A percentile compares a stretch with the other conserved stretches of the same genome.
phyloP scores from a whole-genome alignment of 1,140 invertebrate species.

The Leptonema lineaticorne region DNA sequence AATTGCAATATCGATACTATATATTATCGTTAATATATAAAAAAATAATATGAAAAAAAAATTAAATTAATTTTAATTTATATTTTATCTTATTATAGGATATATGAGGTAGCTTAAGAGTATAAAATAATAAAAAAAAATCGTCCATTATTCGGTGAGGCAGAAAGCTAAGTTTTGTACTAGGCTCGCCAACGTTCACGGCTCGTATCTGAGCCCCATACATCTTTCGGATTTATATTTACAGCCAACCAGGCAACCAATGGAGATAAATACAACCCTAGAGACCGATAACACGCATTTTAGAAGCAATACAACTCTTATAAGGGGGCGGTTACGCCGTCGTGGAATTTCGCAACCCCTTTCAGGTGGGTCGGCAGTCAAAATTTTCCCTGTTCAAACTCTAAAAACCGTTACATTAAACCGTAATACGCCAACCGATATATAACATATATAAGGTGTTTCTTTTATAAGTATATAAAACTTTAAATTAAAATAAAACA shows the following conservation, averaged over 20 bases:
- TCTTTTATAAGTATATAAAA: too few species aligned
- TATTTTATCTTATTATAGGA: not conserved
- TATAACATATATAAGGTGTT: too few species aligned
- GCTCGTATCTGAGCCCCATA: constrained; percentile 28
- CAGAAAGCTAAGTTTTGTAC: constrained; percentile 17
- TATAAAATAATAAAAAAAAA: not conserved
- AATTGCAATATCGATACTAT: too few species aligned
- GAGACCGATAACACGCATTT: constrained; percentile 40
- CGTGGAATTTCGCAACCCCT: not conserved
- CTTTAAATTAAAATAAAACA: too few species aligned
- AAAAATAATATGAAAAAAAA: too few species aligned
- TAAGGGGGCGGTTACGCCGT: not conserved
- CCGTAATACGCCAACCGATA: too few species aligned
- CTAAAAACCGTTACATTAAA: too few species aligned
- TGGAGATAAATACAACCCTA: constrained; percentile 39
- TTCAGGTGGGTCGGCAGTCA: not conserved
- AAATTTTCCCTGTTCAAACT: too few species aligned
- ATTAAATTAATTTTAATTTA: too few species aligned
- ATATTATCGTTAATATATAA: too few species aligned
- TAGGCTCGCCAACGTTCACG: constrained; percentile 11
- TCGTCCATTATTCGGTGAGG: not conserved
- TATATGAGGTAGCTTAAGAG: not conserved
- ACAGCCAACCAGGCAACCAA: constrained; percentile 39
- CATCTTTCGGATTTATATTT: constrained; percentile 41
- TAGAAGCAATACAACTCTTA: constrained; percentile 32